These are phyloP conservation scores for Halichoerus grypus DNA, from an alignment of 2,113 vertebrate genomes.

Conservation along the genomic window DNA sequence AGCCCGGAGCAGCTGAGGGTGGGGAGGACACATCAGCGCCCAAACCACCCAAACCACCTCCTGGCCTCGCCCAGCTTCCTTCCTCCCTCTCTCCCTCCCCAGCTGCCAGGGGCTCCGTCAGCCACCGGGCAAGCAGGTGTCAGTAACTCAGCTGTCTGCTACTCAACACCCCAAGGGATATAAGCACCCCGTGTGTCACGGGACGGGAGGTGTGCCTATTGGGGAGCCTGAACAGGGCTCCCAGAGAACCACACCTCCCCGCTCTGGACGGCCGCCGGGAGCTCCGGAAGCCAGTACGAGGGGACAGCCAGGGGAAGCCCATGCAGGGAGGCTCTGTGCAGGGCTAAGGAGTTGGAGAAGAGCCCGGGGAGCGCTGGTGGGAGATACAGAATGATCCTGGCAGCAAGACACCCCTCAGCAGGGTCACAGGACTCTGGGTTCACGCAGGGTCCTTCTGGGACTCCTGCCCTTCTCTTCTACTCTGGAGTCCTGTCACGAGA, in stretches of 20 bases:
- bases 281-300: neutral
- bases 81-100: no score
- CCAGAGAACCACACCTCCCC: fast-evolving
- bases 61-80: neutral
- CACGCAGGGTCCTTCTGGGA: neutral
- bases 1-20: fast-evolving
- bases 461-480: neutral
- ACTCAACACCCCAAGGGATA: fast-evolving
- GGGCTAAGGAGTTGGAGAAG: neutral
- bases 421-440: fast-evolving
- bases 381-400: neutral
- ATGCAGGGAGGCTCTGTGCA: neutral
- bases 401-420: neutral
- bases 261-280: neutral
- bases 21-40: fast-evolving
- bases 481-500: fast-evolving
- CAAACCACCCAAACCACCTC: fast-evolving
- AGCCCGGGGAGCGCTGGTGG: neutral
- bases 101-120: neutral
- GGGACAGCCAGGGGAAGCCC: neutral
- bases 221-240: no score
- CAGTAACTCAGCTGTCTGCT: neutral
- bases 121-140: fast-evolving
- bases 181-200: fast-evolving
- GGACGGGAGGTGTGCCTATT: fast-evolving